Percentiles rank a stretch among this genome's conserved stretches.
phyloP scores from a whole-genome alignment of 2,113 vertebrate species.

The Alligator mississippiensis region DNA sequence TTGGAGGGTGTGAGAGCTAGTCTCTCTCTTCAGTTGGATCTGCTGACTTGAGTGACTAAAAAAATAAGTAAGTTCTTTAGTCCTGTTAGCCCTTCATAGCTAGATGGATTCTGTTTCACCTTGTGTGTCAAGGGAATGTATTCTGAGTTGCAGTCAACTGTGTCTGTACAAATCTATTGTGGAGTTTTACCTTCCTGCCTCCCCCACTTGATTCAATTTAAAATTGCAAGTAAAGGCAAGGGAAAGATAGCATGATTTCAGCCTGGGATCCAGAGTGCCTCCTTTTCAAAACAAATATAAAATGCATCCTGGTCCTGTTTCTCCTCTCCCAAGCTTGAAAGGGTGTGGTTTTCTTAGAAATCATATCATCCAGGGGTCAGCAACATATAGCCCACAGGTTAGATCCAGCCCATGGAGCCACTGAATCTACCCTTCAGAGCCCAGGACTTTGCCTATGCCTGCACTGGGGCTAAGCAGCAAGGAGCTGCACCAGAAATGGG shows the following conservation, averaged over 20 bases:
- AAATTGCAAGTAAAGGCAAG: background rate
- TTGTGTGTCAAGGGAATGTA: background rate
- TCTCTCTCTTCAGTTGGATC: background rate
- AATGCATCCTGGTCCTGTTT: background rate
- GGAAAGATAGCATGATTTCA: background rate
- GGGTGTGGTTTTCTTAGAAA: background rate
- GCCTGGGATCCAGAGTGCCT: background rate
- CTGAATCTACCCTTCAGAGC: too few species aligned
- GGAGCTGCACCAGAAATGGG: too few species aligned
- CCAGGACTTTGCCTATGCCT: too few species aligned
- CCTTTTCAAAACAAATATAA: background rate
- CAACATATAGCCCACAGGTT: too few species aligned
- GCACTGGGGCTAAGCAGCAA: too few species aligned
- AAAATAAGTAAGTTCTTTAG: background rate
- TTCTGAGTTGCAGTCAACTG: background rate
- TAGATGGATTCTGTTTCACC: background rate
- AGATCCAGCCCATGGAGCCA: too few species aligned
- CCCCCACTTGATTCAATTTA: background rate
- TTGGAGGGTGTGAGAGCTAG: background rate
- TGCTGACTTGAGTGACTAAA: background rate
- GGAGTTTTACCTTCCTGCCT: background rate
- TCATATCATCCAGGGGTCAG: background rate
- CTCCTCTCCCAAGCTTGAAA: background rate
- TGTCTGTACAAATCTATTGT: background rate
- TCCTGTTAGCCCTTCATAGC: background rate